Percentiles rank a stretch among this genome's conserved stretches.
phyloP scores from a whole-genome alignment of 1,140 invertebrate species.

The Probaryconus sp. region DNA sequence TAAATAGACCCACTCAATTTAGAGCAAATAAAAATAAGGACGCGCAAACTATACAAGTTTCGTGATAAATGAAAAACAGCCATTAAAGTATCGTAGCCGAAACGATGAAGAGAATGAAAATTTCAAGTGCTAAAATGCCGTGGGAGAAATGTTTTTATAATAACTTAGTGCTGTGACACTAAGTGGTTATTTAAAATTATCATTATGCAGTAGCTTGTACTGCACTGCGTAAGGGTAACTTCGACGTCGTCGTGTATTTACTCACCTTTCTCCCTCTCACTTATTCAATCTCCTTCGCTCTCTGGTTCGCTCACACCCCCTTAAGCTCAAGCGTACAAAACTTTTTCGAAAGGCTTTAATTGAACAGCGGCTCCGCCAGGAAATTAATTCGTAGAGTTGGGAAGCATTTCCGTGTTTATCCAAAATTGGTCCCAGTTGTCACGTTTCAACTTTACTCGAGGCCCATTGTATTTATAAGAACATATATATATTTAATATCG shows the following conservation, averaged over 20 bases:
- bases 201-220: not conserved
- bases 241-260: slow-evolving; percentile 1
- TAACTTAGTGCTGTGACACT: not conserved
- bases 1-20: too few relatives aligned
- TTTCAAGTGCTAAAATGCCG: too few relatives aligned
- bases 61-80: too few relatives aligned
- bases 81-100: too few relatives aligned
- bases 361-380: slow-evolving; percentile 39
- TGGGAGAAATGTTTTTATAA: not conserved
- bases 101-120: too few relatives aligned
- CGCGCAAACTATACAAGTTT: too few relatives aligned
- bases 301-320: not conserved
- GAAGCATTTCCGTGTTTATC: slow-evolving; percentile 64
- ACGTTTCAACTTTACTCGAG: slow-evolving; percentile 57
- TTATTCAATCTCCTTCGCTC: slow-evolving; percentile 15
- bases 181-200: slow-evolving; percentile 1
- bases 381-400: slow-evolving; percentile 60
- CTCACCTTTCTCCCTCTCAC: slow-evolving; percentile 3
- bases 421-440: slow-evolving; percentile 60
- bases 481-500: too few relatives aligned
- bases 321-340: slow-evolving; percentile 10
- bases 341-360: slow-evolving; percentile 47
- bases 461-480: slow-evolving; percentile 4
- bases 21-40: too few relatives aligned
- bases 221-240: not conserved